A percentile compares a stretch with the other conserved stretches of the same genome.
These are phyloP conservation scores for Heteronetta atricapilla DNA, from an alignment of 2,113 vertebrate genomes.

Conservation along the genomic window DNA sequence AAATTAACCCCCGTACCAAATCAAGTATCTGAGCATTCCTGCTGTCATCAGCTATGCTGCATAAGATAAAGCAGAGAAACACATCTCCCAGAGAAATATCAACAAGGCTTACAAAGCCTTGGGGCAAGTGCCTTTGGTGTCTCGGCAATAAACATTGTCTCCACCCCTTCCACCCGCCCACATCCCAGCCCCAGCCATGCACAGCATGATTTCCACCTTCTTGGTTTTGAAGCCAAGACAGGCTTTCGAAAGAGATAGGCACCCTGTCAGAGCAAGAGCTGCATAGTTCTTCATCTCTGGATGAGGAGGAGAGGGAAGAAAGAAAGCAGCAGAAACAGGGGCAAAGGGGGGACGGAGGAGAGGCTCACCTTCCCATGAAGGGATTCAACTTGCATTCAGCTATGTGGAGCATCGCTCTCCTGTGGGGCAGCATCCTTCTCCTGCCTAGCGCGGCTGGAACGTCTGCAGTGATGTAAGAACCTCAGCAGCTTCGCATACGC, in stretches of 20 bases:
- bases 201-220: neutral
- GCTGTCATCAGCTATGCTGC: neutral
- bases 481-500: neutral
- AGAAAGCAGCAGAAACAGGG: neutral
- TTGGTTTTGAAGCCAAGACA: slow-evolving; percentile 22
- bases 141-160: neutral
- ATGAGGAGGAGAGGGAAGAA: neutral
- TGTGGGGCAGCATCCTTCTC: slow-evolving; percentile 46
- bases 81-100: neutral
- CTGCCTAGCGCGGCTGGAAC: neutral
- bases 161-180: slow-evolving; percentile 30
- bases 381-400: neutral
- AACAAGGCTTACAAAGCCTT: neutral
- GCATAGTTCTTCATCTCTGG: neutral
- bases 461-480: slow-evolving; percentile 42
- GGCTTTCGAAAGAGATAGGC: neutral
- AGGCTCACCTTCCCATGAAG: neutral
- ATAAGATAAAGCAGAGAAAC: neutral
- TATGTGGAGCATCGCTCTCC: slow-evolving; percentile 22
- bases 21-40: neutral
- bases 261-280: neutral
- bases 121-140: neutral
- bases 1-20: neutral
- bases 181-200: neutral
- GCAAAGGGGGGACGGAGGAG: neutral